A percentile compares a stretch with the other conserved stretches of the same genome.
phyloP scores from a whole-genome alignment of 2,888 invertebrate species.

The Parnassius mnemosyne region DNA sequence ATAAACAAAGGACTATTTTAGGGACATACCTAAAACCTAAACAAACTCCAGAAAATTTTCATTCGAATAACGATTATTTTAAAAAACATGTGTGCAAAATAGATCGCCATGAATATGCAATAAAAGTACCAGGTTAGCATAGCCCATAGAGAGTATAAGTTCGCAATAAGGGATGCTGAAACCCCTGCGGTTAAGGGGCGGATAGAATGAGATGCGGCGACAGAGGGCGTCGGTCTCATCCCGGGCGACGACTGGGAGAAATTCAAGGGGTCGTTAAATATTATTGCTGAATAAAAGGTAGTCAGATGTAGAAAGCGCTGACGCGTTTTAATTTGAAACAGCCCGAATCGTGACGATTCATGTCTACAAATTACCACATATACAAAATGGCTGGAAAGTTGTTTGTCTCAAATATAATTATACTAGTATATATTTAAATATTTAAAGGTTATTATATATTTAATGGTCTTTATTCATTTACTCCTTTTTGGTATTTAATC shows the following conservation, averaged over 20 bases:
- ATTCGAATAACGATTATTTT: background rate
- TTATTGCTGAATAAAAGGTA: constrained; percentile 14
- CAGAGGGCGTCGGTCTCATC: constrained; percentile 12
- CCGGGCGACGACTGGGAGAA: constrained; percentile 5
- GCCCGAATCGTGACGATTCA: background rate
- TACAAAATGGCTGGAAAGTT: no score
- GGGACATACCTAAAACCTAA: no score
- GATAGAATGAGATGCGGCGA: constrained; percentile 17
- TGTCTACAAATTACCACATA: no score
- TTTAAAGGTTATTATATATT: no score
- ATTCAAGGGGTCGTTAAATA: constrained; percentile 18
- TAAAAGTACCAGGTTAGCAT: constrained; percentile 73
- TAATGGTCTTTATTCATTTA: no score
- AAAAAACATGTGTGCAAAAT: constrained; percentile 59
- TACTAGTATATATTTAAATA: no score
- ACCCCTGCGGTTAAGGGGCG: constrained; percentile 63
- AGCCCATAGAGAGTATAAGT: constrained; percentile 51
- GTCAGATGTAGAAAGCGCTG: constrained; percentile 2
- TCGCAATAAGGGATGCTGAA: constrained; percentile 72
- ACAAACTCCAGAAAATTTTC: background rate
- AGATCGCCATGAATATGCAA: constrained; percentile 65
- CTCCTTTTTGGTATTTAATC: no score
- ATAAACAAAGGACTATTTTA: no score
- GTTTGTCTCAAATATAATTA: no score
- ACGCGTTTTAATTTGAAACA: background rate